A percentile compares a stretch with the other conserved stretches of the same genome.
phyloP scores from a whole-genome alignment of 2,888 invertebrate genomes.

The Acleris sparsana region DNA sequence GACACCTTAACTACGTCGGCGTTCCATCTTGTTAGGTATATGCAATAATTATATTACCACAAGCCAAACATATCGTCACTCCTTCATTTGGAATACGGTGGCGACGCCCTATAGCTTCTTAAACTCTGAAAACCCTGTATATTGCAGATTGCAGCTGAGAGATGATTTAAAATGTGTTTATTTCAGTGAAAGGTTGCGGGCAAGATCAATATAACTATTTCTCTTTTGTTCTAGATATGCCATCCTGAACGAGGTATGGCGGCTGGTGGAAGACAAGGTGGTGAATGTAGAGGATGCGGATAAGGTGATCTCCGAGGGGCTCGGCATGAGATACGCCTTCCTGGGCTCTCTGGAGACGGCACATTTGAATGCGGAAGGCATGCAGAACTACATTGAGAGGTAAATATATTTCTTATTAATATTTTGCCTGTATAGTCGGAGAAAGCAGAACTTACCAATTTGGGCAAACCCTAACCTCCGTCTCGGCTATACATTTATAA shows the following conservation, averaged over 20 bases:
- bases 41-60: too few species aligned
- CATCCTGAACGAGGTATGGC: conserved; percentile 95
- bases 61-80: too few species aligned
- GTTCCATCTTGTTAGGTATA: too few species aligned
- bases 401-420: conserved; percentile 40
- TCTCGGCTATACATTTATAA: too few species aligned
- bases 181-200: too few species aligned
- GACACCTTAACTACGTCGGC: too few species aligned
- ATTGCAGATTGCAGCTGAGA: too few species aligned
- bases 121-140: too few species aligned
- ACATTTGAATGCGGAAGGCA: conserved; percentile 96
- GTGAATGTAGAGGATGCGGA: conserved; percentile 94
- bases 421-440: not conserved
- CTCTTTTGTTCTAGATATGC: conserved; percentile 87
- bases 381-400: conserved; percentile 85
- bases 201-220: not conserved
- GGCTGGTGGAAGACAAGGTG: conserved; percentile 92
- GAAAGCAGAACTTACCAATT: not conserved
- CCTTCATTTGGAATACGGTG: too few species aligned
- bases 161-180: too few species aligned
- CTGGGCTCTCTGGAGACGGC: conserved; percentile 96
- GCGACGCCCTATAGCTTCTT: too few species aligned
- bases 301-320: conserved; percentile 95
- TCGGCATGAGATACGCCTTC: conserved; percentile 98
- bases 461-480: too few species aligned